Percentiles rank a stretch among this genome's conserved stretches.
These are phyloP conservation scores for Theocolax elegans DNA, from an alignment of 1,140 invertebrate genomes.

Conservation along the genomic window DNA sequence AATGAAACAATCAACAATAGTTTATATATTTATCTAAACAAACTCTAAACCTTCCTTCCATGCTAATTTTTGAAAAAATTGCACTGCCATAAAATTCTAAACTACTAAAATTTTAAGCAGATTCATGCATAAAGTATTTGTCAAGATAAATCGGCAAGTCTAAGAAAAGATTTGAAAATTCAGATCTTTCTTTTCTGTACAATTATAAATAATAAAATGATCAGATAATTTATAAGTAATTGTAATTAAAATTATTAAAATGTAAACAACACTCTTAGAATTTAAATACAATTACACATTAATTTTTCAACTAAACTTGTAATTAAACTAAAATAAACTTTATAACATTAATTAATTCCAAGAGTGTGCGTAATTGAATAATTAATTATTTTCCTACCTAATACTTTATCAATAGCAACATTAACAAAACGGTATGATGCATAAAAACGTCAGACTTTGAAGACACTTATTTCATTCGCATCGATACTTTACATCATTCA, in stretches of 20 bases:
- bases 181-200: background rate
- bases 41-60: slow-evolving; percentile 20
- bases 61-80: slow-evolving; percentile 15
- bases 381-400: slow-evolving; percentile 38
- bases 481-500: slow-evolving; percentile 6
- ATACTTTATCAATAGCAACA: slow-evolving; percentile 18
- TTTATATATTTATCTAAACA: slow-evolving; percentile 17
- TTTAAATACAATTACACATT: slow-evolving; percentile 4
- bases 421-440: slow-evolving; percentile 26
- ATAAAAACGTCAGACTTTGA: slow-evolving; percentile 28
- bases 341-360: slow-evolving; percentile 26
- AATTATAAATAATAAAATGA: slow-evolving; percentile 13
- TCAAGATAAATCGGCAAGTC: slow-evolving; percentile 6
- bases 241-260: background rate
- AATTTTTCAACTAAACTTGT: slow-evolving; percentile 34
- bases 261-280: background rate
- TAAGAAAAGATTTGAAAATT: slow-evolving; percentile 15
- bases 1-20: slow-evolving; percentile 16
- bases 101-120: slow-evolving; percentile 9
- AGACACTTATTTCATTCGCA: background rate
- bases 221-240: background rate
- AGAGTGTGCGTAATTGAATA: slow-evolving; percentile 21
- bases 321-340: slow-evolving; percentile 18
- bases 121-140: slow-evolving; percentile 1
- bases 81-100: slow-evolving; percentile 8